Evolutionary conservation across 2,113 vertebrate species (phyloP), one percentile per base, ranked within the genome.

Genomic region (Halichoeres trimaculatus): DNA sequence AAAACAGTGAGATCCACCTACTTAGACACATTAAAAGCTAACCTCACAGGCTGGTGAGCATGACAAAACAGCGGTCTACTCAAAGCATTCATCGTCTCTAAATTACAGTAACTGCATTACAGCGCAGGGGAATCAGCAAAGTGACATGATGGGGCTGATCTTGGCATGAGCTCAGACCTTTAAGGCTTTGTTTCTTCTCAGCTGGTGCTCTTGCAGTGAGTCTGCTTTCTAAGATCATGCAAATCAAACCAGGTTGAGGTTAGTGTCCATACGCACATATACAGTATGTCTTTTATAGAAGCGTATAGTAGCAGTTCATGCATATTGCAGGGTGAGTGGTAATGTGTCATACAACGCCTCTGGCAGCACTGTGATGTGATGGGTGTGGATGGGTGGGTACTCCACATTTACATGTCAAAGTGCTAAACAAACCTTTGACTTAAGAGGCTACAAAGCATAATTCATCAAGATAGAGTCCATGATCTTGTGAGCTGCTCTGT

Each of bases 51-150:
- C 62, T 40, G 56, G 69, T 16, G 36, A 74, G 69, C 36, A 43
- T 70, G 82, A 85, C 81, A 90, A 78, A 76, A 78, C 5, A 10
- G 67, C 60, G 8, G 68, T 69, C 81, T 59, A 73, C 84, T 78
- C 75, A n/a, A 55, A 13, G 19, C 1, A 50, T 70, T 74, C 56
- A 53, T 22, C 10, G 7, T 64, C 51, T 59, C 24, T 57, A 20
- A 76, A 70, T 58, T 36, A 36, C 22, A 61, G 50, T 6, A 30
- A 41, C 53, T n/a, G 66, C 38, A n/a, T 5, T 23, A 57, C 26
- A 45, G 66, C 51, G 24, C 62, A 1, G 48, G 53, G 69, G 75
- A 71, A 50, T 81, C 69, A 13, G 59, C 20, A 35, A 10, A 11
- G 3, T 38, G 56, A 57, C n/a, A 19, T 59, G 63, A 70, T 7